These are phyloP conservation scores for Bungarus multicinctus DNA, from an alignment of 2,113 vertebrate genomes.

Conservation along the genomic window DNA sequence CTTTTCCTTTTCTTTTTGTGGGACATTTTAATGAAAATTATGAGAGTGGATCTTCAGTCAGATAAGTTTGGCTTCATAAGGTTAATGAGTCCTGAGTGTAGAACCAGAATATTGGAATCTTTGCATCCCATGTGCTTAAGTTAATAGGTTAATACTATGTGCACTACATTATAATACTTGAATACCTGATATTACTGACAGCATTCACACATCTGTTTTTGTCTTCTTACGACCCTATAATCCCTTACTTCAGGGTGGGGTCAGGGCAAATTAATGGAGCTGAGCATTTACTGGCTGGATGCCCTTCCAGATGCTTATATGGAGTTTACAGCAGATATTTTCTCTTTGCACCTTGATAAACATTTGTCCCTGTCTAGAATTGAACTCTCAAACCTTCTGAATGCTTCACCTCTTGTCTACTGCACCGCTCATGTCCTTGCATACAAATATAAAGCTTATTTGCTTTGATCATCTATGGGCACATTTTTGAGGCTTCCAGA, in stretches of 20 bases:
- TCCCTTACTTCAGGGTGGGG: too few species aligned
- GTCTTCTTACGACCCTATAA: too few species aligned
- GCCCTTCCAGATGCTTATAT: too few species aligned
- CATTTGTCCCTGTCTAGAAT: too few species aligned
- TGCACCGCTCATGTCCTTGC: neutral
- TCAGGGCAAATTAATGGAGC: too few species aligned
- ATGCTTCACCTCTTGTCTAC: too few species aligned
- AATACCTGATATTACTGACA: neutral
- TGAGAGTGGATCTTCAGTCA: neutral
- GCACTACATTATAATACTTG: neutral
- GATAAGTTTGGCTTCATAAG: neutral
- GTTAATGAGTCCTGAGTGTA: neutral
- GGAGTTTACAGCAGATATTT: too few species aligned
- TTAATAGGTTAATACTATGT: neutral
- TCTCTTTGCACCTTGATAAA: too few species aligned
- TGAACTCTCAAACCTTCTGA: too few species aligned
- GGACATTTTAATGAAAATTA: neutral
- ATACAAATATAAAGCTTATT: neutral
- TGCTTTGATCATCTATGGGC: too few species aligned
- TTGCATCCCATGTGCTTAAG: neutral
- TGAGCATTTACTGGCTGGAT: too few species aligned
- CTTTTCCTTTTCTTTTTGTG: neutral
- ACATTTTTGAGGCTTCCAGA: too few species aligned
- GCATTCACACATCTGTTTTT: neutral
- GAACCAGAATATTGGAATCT: neutral